Evolutionary conservation across 2,888 invertebrate genomes (phyloP), one percentile per base, ranked within the genome.

Genomic region (Dermolepida albohirtum): DNA sequence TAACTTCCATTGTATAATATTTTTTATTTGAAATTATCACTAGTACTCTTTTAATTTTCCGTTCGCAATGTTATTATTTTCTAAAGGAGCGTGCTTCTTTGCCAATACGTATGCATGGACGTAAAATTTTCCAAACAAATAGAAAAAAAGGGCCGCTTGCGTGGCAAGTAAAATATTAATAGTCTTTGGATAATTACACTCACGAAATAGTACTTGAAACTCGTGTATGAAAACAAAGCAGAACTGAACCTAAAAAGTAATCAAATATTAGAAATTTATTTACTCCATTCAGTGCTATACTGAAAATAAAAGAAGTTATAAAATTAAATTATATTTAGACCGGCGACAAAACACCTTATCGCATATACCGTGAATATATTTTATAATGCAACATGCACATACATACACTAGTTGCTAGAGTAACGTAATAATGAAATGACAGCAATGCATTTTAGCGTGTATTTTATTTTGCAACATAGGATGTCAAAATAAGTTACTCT

Each of bases 51-150:
- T 64, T 17, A 67, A 39, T 51, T 68, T 64, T 41, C 64, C 68
- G 10, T 57, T 68, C 14, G 63, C 10, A 51, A 57, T 40, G 22
- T 57, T 64, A 27, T 68, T 68, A 34, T 64, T 64, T 1, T 55
- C 57, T 5, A n/a, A 17, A 27, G 34, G 29, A 2, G 51, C 16
- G 22, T 51, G 55, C 39, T 55, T 64, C 29, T 41, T 29, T 27
- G 22, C 34, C 14, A 49, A n/a, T 41, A 82, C 84, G 79, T 93
- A 93, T 73, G 86, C 90, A 68, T 85, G 85, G 57, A 89, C 84
- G 80, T 93, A 94, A 81, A 94, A 94, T 67, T 89, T 87, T 41
- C 91, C 91, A 75, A 94, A 94, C 83, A 94, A 87, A 76, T 92
- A 93, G 5, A 92, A 85, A 82, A 94, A 94, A 52, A 91, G 85